Conservation (phyloP, 1,140 invertebrate genomes). For the Microplitis mediator region DNA sequence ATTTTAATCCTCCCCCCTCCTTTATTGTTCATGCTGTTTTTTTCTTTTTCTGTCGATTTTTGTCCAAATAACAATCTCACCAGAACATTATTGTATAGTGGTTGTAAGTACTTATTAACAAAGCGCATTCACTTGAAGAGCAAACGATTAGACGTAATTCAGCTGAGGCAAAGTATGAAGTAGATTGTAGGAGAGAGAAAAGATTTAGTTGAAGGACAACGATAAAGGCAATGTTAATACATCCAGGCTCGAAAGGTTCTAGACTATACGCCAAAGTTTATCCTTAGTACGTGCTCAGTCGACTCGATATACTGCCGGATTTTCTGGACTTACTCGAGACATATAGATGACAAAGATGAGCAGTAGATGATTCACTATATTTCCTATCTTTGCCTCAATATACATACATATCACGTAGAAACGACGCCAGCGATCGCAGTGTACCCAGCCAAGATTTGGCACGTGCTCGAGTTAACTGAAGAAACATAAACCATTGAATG, state of each 20-base stretch:
- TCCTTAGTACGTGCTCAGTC: conserved; percentile 49
- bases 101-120: not conserved
- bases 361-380: not conserved
- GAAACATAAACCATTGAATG: conserved; percentile 1
- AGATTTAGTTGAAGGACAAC: not conserved
- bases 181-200: not conserved
- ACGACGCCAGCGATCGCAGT: conserved; percentile 1
- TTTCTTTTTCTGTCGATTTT: not conserved
- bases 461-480: conserved; percentile 12
- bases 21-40: not conserved
- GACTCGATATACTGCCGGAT: conserved; percentile 25
- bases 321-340: conserved; percentile 3
- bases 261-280: conserved; percentile 48
- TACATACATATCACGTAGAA: conserved; percentile 28
- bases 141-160: conserved; percentile 43
- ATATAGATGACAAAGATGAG: conserved; percentile 21
- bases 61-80: not conserved
- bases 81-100: not conserved
- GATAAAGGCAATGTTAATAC: not conserved
- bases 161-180: conserved; percentile 1
- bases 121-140: conserved; percentile 35
- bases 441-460: conserved; percentile 23
- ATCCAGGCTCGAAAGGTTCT: conserved; percentile 11
- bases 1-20: not conserved
- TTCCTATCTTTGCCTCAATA: not conserved